Conservation (phyloP, 2,888 invertebrate genomes). For the Chydorus sphaericus region DNA sequence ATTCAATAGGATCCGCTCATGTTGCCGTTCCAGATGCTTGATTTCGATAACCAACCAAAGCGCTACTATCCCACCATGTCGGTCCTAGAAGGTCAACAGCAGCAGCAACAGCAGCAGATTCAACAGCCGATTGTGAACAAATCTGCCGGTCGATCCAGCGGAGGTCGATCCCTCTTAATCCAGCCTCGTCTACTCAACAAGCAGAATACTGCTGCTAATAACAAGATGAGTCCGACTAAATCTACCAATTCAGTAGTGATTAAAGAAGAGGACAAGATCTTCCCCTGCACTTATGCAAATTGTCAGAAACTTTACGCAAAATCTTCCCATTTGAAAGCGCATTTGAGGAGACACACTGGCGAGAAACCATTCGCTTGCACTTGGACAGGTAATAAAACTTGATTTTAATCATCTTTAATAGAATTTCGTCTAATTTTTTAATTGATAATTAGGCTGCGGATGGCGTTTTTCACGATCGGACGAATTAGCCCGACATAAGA, state of each 20-base stretch:
- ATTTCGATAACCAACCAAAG: neutral
- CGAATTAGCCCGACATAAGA: conserved; percentile 76
- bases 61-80: neutral
- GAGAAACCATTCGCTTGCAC: conserved; percentile 39
- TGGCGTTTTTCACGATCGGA: conserved; percentile 92
- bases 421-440: neutral
- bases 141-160: neutral
- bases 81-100: neutral
- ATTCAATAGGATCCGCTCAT: neutral
- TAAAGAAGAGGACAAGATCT: conserved; percentile 15
- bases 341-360: conserved; percentile 67
- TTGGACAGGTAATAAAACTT: conserved; percentile 34
- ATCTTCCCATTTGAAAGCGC: conserved; percentile 77
- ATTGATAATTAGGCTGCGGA: conserved; percentile 42
- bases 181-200: conserved; percentile 1
- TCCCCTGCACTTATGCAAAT: conserved; percentile 49
- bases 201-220: neutral
- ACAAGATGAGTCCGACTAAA: neutral
- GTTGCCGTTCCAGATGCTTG: neutral
- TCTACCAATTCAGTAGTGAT: neutral
- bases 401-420: neutral
- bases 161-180: neutral
- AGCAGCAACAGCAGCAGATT: neutral
- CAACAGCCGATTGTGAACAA: neutral
- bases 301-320: conserved; percentile 76